A percentile compares a stretch with the other conserved stretches of the same genome.
phyloP scores from a whole-genome alignment of 2,113 vertebrate species.

The Brienomyrus longianalis region DNA sequence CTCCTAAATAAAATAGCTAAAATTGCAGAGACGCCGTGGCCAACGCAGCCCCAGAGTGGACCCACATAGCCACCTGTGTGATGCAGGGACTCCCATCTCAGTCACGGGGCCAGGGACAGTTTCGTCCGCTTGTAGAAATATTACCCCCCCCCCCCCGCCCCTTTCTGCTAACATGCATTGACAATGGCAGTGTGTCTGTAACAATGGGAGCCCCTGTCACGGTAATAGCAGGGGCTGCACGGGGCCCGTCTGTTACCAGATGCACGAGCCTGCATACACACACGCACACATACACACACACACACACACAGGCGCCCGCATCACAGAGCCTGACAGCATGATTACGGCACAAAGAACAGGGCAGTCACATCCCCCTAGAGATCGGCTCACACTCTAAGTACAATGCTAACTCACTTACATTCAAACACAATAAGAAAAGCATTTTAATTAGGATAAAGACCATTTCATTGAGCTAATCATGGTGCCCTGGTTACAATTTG shows the following conservation, averaged over 20 bases:
- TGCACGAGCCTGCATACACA: background rate
- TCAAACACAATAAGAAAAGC: constrained; percentile 34
- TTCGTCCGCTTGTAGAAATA: constrained; percentile 5
- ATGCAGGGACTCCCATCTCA: background rate
- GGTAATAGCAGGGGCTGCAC: constrained; percentile 19
- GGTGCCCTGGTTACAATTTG: constrained; percentile 51
- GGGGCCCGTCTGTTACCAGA: background rate
- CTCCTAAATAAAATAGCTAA: background rate
- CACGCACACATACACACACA: background rate
- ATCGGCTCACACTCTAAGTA: constrained; percentile 24
- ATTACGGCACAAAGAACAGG: constrained; percentile 35
- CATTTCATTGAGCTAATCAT: constrained; percentile 55
- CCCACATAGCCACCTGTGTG: background rate
- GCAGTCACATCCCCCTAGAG: constrained; percentile 17
- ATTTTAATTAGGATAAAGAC: constrained; percentile 50
- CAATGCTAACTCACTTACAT: constrained; percentile 34
- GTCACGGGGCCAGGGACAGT: constrained; percentile 1
- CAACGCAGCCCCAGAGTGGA: background rate
- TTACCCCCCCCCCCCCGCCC: background rate
- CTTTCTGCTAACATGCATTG: constrained; percentile 12
- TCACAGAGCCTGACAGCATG: constrained; percentile 25
- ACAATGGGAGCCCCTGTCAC: constrained; percentile 17
- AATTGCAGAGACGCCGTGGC: background rate
- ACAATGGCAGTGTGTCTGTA: constrained; percentile 12
- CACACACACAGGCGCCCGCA: background rate